These are phyloP conservation scores for Tupaia chinensis DNA, from an alignment of 2,113 vertebrate species.

Conservation along the genomic window DNA sequence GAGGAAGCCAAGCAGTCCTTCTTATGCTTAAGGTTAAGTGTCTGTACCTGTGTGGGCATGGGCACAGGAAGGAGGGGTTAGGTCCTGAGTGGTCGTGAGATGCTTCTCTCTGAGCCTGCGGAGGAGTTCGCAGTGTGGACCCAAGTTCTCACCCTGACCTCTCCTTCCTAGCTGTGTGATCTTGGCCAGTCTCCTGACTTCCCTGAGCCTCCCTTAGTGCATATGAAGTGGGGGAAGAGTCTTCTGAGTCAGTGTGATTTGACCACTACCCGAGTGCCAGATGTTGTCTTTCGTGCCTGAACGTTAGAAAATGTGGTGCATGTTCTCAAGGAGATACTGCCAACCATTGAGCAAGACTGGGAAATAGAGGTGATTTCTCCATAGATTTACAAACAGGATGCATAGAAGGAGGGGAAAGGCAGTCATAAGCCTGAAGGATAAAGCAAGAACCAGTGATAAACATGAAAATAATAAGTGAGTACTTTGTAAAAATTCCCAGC, in stretches of 20 bases:
- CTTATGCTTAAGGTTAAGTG: background rate
- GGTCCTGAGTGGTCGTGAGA: too few relatives aligned
- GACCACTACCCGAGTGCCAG: background rate
- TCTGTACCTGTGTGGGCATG: background rate
- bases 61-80: background rate
- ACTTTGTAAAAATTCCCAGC: background rate
- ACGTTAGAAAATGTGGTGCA: fast-evolving
- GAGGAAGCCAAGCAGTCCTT: background rate
- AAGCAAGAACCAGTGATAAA: background rate
- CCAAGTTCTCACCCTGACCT: background rate
- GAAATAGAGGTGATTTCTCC: background rate
- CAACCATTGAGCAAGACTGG: background rate
- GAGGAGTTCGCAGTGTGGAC: background rate
- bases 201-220: background rate
- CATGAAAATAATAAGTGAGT: background rate
- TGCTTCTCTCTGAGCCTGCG: background rate
- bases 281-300: background rate
- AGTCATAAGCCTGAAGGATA: background rate
- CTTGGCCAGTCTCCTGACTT: background rate
- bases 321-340: background rate
- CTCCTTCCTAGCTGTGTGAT: background rate
- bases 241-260: background rate
- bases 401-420: background rate
- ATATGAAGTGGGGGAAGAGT: background rate
- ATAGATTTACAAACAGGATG: background rate